Percentiles rank a stretch among this genome's conserved stretches.
phyloP scores from a whole-genome alignment of 2,113 vertebrate species.

The Phalacrocorax pelagicus region DNA sequence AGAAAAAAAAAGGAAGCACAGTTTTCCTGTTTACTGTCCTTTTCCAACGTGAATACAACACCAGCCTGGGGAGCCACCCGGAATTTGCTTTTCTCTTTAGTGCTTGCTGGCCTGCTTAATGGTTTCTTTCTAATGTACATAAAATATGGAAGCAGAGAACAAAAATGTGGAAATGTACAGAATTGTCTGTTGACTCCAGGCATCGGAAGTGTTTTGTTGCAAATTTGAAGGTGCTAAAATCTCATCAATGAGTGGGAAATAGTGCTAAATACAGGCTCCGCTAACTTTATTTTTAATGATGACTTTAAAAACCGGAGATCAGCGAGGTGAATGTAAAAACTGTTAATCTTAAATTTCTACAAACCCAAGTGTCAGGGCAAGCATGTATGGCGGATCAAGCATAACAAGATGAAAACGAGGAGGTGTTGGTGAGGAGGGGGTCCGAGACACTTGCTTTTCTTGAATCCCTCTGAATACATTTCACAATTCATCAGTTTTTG shows the following conservation, averaged over 20 bases:
- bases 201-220: constrained; percentile 41
- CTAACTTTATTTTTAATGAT: constrained; percentile 81
- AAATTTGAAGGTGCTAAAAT: constrained; percentile 62
- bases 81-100: constrained; percentile 20
- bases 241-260: constrained; percentile 52
- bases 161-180: neutral
- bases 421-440: constrained; percentile 79
- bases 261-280: constrained; percentile 58
- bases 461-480: constrained; percentile 99
- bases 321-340: constrained; percentile 79
- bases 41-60: neutral
- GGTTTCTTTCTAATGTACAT: neutral
- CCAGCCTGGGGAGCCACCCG: neutral
- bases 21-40: neutral
- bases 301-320: constrained; percentile 71
- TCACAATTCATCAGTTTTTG: constrained; percentile 99
- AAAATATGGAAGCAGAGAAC: neutral
- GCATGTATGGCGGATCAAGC: constrained; percentile 80
- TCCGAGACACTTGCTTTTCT: constrained; percentile 93
- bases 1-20: neutral
- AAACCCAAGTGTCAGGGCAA: constrained; percentile 81
- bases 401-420: constrained; percentile 83
- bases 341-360: constrained; percentile 85
- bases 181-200: constrained; percentile 42
- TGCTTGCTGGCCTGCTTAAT: neutral